These are phyloP conservation scores for Prenolepis imparis DNA, from an alignment of 2,888 invertebrate species.

Conservation along the genomic window DNA sequence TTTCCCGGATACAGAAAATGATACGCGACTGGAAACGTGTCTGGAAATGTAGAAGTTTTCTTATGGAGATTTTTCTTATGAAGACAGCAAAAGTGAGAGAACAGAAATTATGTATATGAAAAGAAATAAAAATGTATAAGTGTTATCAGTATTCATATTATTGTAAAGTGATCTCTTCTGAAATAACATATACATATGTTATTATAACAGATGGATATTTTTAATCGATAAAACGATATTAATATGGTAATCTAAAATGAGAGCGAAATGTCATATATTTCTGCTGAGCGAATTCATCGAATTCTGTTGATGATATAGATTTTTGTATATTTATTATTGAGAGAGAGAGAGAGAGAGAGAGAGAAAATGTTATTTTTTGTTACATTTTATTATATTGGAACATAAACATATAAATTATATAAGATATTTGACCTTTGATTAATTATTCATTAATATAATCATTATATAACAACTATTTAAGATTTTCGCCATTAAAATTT, in stretches of 20 bases:
- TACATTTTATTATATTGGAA: not conserved
- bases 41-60: not conserved
- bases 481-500: constrained; percentile 11
- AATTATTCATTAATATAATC: constrained; percentile 22
- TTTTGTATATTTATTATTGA: constrained; percentile 3
- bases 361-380: constrained; percentile 2
- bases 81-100: not conserved
- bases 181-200: not conserved
- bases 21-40: not conserved
- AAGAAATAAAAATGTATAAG: constrained; percentile 15
- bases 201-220: not conserved
- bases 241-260: not conserved
- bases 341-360: not conserved
- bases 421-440: not conserved
- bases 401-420: not conserved
- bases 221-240: not conserved
- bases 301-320: not conserved
- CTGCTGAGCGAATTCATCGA: not conserved
- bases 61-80: constrained; percentile 11
- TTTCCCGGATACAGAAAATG: constrained; percentile 13
- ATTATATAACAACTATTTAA: not conserved
- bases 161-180: not conserved
- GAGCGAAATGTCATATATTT: constrained; percentile 1
- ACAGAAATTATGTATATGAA: not conserved
- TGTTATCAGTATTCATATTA: not conserved